phyloP scores from a whole-genome alignment of 2,113 vertebrate genomes.

The Pollimyrus isidori region DNA sequence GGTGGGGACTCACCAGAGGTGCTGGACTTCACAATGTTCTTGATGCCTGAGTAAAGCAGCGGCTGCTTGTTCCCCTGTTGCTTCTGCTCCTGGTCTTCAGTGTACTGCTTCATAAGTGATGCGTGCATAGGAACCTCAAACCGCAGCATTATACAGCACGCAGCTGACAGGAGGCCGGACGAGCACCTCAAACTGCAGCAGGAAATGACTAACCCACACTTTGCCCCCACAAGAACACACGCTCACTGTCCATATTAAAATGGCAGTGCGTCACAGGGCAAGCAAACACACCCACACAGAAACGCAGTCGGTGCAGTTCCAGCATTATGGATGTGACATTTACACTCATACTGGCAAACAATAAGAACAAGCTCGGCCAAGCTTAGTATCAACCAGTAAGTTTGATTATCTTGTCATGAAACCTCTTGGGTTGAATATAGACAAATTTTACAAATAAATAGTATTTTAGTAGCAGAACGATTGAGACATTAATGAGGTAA shows the following conservation, averaged over 20 bases:
- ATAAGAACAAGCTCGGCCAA: neutral
- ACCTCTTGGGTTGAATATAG: neutral
- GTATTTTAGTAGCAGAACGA: neutral
- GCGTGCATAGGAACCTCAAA: conserved; percentile 73
- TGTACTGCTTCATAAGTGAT: conserved; percentile 98
- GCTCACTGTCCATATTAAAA: neutral
- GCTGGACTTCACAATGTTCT: conserved; percentile 87
- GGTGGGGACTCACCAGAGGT: conserved; percentile 75
- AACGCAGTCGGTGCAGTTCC: neutral
- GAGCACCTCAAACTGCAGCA: neutral
- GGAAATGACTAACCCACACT: neutral
- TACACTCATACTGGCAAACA: neutral
- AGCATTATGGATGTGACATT: neutral
- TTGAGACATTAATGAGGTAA: neutral
- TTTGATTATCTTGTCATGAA: neutral
- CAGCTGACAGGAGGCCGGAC: too few species aligned
- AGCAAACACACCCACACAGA: neutral
- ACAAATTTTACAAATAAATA: neutral
- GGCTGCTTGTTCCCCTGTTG: conserved; percentile 80
- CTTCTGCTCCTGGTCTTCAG: conserved; percentile 88
- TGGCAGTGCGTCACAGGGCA: neutral
- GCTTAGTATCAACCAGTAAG: neutral
- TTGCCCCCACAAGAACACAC: neutral
- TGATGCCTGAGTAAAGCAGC: conserved; percentile 90
- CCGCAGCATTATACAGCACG: too few species aligned